These are phyloP conservation scores for Anthopleura xanthogrammica DNA, from an alignment of 92 coral and sea anemone genomes.

Conservation along the genomic window DNA sequence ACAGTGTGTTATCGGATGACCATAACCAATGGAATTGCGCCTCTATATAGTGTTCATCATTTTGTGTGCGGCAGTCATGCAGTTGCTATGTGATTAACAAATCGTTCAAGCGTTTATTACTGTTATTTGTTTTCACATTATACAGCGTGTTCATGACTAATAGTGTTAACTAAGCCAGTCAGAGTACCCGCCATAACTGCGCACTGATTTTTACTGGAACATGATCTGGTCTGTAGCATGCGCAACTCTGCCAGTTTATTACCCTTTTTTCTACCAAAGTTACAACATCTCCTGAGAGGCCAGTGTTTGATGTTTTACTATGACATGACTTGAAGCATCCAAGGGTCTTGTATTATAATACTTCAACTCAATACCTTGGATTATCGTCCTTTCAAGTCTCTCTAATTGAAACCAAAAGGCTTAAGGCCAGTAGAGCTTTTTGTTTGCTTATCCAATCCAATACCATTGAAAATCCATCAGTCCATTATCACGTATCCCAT, in stretches of 20 bases:
- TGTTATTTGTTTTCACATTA: conserved; percentile 2
- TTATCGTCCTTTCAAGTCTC: conserved; percentile 1
- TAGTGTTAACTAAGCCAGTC: neutral
- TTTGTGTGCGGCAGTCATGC: neutral
- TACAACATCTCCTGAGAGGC: neutral
- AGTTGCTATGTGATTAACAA: conserved; percentile 38
- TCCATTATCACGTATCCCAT: neutral
- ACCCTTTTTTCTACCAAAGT: neutral
- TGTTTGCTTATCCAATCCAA: conserved; percentile 22
- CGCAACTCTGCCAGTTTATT: neutral
- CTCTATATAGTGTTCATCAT: neutral
- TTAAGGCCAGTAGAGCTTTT: neutral
- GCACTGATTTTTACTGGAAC: too few relatives aligned
- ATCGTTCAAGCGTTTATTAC: conserved; percentile 17
- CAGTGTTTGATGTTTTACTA: neutral
- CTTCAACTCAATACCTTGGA: conserved; percentile 3
- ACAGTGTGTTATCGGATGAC: neutral
- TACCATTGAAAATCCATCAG: conserved; percentile 2
- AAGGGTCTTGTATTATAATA: neutral
- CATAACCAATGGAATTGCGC: neutral
- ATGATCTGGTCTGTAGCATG: neutral
- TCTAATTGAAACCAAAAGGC: conserved; percentile 15
- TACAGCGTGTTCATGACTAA: conserved; percentile 4
- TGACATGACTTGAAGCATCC: neutral
- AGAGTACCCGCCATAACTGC: too few relatives aligned